Percentiles rank a stretch among this genome's conserved stretches.
These are phyloP conservation scores for Berghia stephanieae DNA, from an alignment of 1,140 invertebrate species.

Conservation along the genomic window DNA sequence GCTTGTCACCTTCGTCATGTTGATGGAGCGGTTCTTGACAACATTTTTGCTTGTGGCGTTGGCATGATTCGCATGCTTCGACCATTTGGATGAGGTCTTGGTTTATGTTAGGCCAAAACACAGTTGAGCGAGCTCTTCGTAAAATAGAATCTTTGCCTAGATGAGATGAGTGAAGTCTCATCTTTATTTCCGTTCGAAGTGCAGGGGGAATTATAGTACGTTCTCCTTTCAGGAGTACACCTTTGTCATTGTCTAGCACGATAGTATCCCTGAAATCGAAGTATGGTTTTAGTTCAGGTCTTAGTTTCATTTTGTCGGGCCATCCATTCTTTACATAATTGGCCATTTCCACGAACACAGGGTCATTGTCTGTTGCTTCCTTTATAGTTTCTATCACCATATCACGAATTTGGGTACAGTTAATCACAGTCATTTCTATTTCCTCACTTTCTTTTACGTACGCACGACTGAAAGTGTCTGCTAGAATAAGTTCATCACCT, in stretches of 20 bases:
- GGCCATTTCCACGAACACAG: conserved; percentile 10
- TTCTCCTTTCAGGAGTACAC: conserved; percentile 50
- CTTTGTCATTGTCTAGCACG: conserved; percentile 42
- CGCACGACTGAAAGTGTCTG: conserved; percentile 40
- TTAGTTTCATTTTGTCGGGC: conserved; percentile 27
- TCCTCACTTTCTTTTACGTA: neutral
- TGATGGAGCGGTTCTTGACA: conserved; percentile 34
- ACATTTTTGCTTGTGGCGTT: conserved; percentile 30
- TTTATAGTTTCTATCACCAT: conserved; percentile 29
- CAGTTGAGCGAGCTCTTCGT: conserved; percentile 39
- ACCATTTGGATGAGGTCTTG: conserved; percentile 43
- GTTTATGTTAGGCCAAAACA: conserved; percentile 50
- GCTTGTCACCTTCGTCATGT: conserved; percentile 37
- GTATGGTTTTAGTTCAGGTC: conserved; percentile 27
- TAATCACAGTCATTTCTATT: neutral
- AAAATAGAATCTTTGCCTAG: conserved; percentile 46
- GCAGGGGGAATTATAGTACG: conserved; percentile 52
- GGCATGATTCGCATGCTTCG: conserved; percentile 39
- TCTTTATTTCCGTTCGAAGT: conserved; percentile 50
- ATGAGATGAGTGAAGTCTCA: conserved; percentile 56
- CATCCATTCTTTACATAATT: conserved; percentile 30
- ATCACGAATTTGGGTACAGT: conserved; percentile 30
- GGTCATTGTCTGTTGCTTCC: conserved; percentile 18
- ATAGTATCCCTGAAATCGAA: conserved; percentile 45
- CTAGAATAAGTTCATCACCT: conserved; percentile 32